These are phyloP conservation scores for Criorhina ranunculi DNA, from an alignment of 2,888 invertebrate genomes.

Conservation along the genomic window DNA sequence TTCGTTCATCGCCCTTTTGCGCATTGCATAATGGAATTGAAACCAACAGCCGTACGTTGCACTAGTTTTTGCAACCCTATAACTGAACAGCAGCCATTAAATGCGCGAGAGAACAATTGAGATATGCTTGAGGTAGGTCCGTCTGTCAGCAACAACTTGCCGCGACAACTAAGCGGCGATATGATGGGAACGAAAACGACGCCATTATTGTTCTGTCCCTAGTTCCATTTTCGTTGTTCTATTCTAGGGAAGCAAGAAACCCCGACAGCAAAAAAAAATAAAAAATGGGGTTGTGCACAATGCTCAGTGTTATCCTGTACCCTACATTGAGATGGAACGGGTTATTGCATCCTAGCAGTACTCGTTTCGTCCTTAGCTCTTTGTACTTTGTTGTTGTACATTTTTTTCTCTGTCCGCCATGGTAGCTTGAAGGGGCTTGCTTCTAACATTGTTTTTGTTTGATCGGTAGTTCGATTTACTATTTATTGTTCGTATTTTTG, in stretches of 20 bases:
- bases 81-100: conserved; percentile 47
- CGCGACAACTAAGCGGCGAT: neutral
- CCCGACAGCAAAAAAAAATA: too few relatives aligned
- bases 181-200: conserved; percentile 30
- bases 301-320: conserved; percentile 39
- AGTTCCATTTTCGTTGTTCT: conserved; percentile 59
- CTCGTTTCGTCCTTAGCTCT: conserved; percentile 41
- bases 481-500: conserved; percentile 30
- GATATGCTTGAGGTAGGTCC: conserved; percentile 69
- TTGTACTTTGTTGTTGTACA: conserved; percentile 35
- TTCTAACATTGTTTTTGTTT: conserved; percentile 48
- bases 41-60: conserved; percentile 39
- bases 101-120: conserved; percentile 62
- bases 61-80: conserved; percentile 63
- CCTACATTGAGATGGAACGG: conserved; percentile 43
- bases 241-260: conserved; percentile 52
- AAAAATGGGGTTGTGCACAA: conserved; percentile 50
- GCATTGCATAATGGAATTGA: conserved; percentile 35
- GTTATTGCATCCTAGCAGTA: conserved; percentile 52
- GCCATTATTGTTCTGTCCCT: conserved; percentile 57
- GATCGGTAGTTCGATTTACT: conserved; percentile 64
- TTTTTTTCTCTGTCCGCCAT: conserved; percentile 3
- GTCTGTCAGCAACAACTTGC: conserved; percentile 29
- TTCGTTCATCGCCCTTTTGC: conserved; percentile 49
- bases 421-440: conserved; percentile 42